Conservation (phyloP, 1,140 invertebrate genomes). For the Contarinia nasturtii region DNA sequence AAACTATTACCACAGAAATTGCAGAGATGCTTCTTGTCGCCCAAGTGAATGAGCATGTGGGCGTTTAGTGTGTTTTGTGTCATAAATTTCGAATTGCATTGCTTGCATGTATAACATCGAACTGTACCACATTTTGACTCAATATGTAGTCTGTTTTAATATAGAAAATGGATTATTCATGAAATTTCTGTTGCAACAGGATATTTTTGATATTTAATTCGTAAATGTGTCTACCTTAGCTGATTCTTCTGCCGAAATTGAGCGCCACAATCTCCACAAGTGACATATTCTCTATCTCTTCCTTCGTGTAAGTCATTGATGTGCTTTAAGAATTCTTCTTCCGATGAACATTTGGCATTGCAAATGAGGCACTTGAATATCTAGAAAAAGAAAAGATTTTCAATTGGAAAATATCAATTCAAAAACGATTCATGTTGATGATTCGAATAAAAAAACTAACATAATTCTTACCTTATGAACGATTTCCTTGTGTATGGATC, state of each 20-base stretch:
- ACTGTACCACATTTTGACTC: conserved; percentile 21
- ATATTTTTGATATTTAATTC: too few relatives aligned
- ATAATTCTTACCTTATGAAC: conserved; percentile 8
- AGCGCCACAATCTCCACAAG: conserved; percentile 21
- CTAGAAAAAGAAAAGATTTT: not conserved
- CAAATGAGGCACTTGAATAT: conserved; percentile 6
- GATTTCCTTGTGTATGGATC: conserved; percentile 13
- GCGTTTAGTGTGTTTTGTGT: conserved; percentile 16
- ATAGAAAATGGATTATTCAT: too few relatives aligned
- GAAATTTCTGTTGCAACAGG: too few relatives aligned
- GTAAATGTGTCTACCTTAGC: too few relatives aligned
- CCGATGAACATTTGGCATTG: conserved; percentile 4
- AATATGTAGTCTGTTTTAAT: conserved; percentile 12
- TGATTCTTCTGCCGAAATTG: conserved; percentile 19
- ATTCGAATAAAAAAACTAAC: not conserved
- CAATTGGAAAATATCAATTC: not conserved
- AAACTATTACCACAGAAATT: conserved; percentile 25
- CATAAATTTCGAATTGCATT: conserved; percentile 23
- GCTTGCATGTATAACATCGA: conserved; percentile 14
- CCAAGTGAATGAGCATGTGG: conserved; percentile 26
- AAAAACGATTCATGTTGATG: not conserved
- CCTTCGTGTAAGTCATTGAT: conserved; percentile 12
- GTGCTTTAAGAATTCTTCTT: conserved; percentile 12
- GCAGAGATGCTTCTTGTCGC: conserved; percentile 25
- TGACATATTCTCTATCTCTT: conserved; percentile 8